A percentile compares a stretch with the other conserved stretches of the same genome.
Evolutionary conservation across 1,140 invertebrate species (phyloP).

Genomic region (Sitobion miscanthi): DNA sequence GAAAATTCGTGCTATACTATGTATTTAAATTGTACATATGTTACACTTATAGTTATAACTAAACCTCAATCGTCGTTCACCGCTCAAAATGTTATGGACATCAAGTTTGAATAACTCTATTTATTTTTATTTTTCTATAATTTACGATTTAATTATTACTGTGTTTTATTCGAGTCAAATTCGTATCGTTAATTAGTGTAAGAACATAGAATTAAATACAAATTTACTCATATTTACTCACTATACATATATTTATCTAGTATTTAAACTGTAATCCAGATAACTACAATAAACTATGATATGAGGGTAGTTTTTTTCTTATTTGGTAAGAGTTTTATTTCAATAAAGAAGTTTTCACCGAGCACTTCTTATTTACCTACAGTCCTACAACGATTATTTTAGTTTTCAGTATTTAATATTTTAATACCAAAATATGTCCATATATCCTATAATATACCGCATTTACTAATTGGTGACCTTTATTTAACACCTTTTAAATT

Average conservation of each 20-base stretch:
- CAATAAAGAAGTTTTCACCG: neutral
- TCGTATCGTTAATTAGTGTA: neutral
- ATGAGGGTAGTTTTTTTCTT: neutral
- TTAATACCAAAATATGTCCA: neutral
- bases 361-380: neutral
- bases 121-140: neutral
- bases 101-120: neutral
- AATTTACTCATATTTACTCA: neutral
- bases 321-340: neutral
- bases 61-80: neutral
- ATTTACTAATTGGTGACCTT: neutral
- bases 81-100: neutral
- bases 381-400: neutral
- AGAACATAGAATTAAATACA: neutral
- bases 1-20: too few relatives aligned
- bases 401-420: neutral
- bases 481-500: neutral
- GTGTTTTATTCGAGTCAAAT: neutral
- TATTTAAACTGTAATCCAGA: neutral
- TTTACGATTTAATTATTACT: neutral
- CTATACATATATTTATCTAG: neutral
- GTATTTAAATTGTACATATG: neutral
- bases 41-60: neutral
- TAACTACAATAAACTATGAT: neutral
- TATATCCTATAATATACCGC: too few relatives aligned